phyloP scores from a whole-genome alignment of 1,140 invertebrate genomes.

The Bicyclus anynana region DNA sequence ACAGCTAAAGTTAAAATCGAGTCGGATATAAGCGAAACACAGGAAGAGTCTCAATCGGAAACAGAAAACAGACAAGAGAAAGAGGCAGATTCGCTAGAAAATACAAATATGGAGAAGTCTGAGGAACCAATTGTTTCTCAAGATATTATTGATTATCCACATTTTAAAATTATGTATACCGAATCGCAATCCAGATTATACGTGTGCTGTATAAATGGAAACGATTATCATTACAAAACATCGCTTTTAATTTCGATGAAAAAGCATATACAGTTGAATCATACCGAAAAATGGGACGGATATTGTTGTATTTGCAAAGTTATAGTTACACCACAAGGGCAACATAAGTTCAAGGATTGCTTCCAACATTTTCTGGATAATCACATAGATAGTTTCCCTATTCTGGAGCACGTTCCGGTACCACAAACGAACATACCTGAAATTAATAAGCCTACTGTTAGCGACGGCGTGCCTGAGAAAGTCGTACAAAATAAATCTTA shows the following conservation, averaged over 20 bases:
- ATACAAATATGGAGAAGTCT: background rate
- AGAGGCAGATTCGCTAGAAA: background rate
- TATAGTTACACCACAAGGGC: slow-evolving; percentile 60
- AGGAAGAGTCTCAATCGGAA: slow-evolving; percentile 7
- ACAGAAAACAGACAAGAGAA: background rate
- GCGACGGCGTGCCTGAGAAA: background rate
- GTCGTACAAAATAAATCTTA: slow-evolving; percentile 23
- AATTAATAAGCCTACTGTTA: background rate
- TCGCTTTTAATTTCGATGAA: slow-evolving; percentile 61
- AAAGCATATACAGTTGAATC: slow-evolving; percentile 60
- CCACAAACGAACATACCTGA: background rate
- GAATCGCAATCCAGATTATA: slow-evolving; percentile 54
- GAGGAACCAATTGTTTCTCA: background rate
- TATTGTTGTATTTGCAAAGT: slow-evolving; percentile 66
- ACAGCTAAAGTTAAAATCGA: slow-evolving; percentile 34
- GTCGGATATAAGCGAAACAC: slow-evolving; percentile 13
- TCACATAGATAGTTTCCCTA: slow-evolving; percentile 59
- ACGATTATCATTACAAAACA: slow-evolving; percentile 53
- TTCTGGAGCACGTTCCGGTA: slow-evolving; percentile 29
- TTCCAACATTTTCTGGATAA: slow-evolving; percentile 58
- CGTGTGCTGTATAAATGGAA: slow-evolving; percentile 61
- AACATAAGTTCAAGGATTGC: slow-evolving; percentile 56
- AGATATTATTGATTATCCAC: slow-evolving; percentile 53
- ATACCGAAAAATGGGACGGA: slow-evolving; percentile 64
- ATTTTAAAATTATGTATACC: slow-evolving; percentile 55